Conservation (phyloP, 1,140 invertebrate species). For the Bombus polaris region DNA sequence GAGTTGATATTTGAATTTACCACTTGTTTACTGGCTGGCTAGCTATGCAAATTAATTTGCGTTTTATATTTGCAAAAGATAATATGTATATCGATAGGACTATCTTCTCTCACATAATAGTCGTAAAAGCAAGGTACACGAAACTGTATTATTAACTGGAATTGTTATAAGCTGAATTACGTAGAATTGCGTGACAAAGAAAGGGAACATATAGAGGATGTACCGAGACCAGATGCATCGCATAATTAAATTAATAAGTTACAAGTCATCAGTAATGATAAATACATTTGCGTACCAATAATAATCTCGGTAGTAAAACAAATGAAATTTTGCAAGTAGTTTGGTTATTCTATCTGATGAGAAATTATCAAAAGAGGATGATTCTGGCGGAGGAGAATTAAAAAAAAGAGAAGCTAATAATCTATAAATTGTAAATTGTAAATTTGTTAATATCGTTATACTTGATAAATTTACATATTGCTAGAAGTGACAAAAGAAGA, state of each 20-base stretch:
- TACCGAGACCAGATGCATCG: background rate
- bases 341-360: too few species aligned
- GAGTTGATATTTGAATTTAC: background rate
- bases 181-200: too few species aligned
- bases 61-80: background rate
- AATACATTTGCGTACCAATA: background rate
- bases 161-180: too few species aligned
- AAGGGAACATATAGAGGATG: too few species aligned
- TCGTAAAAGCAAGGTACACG: background rate
- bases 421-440: background rate
- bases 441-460: background rate
- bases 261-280: too few species aligned
- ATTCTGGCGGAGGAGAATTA: too few species aligned
- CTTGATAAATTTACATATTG: too few species aligned
- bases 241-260: background rate
- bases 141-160: too few species aligned
- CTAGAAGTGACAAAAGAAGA: too few species aligned
- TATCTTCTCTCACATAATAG: background rate
- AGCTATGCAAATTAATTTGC: background rate
- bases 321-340: background rate
- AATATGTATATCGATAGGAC: background rate
- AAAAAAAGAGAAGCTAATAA: background rate
- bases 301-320: background rate
- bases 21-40: background rate
- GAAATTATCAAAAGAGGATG: too few species aligned